phyloP scores from a whole-genome alignment of 2,113 vertebrate genomes.

The Alces alces region DNA sequence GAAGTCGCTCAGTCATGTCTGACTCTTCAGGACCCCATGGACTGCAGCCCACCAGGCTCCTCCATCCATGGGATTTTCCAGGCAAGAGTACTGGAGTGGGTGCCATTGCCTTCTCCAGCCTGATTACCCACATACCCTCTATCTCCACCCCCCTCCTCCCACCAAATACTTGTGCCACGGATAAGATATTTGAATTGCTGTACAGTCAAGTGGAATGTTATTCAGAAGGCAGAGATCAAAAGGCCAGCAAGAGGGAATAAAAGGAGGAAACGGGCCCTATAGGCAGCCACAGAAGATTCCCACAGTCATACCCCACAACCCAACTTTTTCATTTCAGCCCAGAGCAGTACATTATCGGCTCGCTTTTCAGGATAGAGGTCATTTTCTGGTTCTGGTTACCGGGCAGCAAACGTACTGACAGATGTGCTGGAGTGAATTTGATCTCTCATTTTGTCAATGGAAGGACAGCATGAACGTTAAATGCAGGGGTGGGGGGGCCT shows the following conservation, averaged over 20 bases:
- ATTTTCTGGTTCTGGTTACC: constrained; percentile 70
- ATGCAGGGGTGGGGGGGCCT: neutral
- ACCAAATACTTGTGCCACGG: neutral
- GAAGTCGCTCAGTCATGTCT: too few relatives aligned
- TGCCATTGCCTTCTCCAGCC: too few relatives aligned
- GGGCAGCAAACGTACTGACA: constrained; percentile 32
- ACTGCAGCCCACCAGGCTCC: too few relatives aligned
- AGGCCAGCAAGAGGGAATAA: neutral
- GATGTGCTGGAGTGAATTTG: constrained; percentile 54
- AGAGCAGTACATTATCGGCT: constrained; percentile 45
- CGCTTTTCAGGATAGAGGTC: constrained; percentile 49
- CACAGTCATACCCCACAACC: constrained; percentile 28
- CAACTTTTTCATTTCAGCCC: constrained; percentile 42
- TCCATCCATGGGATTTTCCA: too few relatives aligned
- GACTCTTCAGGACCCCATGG: too few relatives aligned
- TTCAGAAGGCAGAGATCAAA: constrained; percentile 42
- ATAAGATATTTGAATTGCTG: constrained; percentile 16
- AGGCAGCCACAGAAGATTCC: neutral
- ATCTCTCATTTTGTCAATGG: constrained; percentile 51
- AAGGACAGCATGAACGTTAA: constrained; percentile 40
- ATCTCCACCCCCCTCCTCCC: neutral
- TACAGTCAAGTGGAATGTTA: neutral
- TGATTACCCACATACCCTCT: neutral
- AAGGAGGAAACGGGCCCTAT: neutral
- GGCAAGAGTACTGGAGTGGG: too few relatives aligned